Percentiles rank a stretch among this genome's conserved stretches.
These are phyloP conservation scores for Nycticorax nycticorax DNA, from an alignment of 2,113 vertebrate species.

Conservation along the genomic window DNA sequence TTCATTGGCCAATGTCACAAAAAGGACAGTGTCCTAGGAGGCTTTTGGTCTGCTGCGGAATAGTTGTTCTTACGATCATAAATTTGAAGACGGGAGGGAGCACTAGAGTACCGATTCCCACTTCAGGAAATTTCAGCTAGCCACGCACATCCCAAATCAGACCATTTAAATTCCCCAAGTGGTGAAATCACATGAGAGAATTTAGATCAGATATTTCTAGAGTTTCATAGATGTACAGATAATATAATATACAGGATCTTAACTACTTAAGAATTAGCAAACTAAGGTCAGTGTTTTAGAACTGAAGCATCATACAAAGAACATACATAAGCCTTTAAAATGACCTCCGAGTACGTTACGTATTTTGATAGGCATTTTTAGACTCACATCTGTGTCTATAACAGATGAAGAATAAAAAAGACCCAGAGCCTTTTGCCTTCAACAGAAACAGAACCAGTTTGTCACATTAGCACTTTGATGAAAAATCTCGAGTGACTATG, in stretches of 20 bases:
- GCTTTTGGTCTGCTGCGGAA: neutral
- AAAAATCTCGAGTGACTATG: neutral
- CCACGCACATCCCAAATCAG: neutral
- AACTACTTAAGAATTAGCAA: neutral
- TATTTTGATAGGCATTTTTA: neutral
- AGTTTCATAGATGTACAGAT: neutral
- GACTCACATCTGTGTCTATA: neutral
- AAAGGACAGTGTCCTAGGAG: neutral
- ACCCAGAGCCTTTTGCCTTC: neutral
- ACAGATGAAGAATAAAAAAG: neutral
- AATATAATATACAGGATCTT: neutral
- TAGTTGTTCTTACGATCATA: neutral
- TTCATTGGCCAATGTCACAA: neutral
- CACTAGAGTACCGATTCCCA: neutral
- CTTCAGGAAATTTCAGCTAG: neutral
- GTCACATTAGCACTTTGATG: neutral
- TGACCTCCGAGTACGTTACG: fast-evolving
- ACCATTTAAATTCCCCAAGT: neutral
- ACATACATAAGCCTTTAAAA: neutral
- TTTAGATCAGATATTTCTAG: neutral
- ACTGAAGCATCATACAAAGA: neutral
- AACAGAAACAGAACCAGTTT: neutral
- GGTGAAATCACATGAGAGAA: neutral
- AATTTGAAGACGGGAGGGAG: neutral
- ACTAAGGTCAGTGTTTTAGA: neutral